phyloP scores from a whole-genome alignment of 2,888 invertebrate genomes.

The Callyntrura guangdongensis region DNA sequence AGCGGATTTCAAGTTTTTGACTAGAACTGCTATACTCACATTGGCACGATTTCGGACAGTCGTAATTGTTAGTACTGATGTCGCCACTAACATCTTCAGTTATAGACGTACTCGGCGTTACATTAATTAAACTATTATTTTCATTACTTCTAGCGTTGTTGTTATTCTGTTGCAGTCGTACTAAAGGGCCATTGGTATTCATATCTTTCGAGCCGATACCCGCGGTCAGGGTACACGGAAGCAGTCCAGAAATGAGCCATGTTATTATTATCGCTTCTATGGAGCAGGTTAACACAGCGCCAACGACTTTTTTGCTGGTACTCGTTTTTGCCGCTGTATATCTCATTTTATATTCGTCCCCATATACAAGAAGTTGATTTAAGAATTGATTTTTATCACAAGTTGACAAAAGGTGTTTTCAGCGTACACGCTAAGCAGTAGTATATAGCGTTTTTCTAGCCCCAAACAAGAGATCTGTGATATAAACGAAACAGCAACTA shows the following conservation, averaged over 20 bases:
- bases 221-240: slow-evolving; percentile 59
- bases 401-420: neutral
- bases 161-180: neutral
- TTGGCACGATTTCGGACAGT: slow-evolving; percentile 75
- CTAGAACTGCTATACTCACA: slow-evolving; percentile 77
- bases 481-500: neutral
- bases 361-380: slow-evolving; percentile 12
- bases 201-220: slow-evolving; percentile 54
- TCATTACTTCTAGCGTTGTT: neutral
- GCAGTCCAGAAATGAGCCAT: slow-evolving; percentile 67
- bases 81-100: neutral
- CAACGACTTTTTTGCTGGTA: slow-evolving; percentile 12
- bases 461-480: slow-evolving; percentile 7
- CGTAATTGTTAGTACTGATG: slow-evolving; percentile 32
- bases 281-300: neutral
- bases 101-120: neutral
- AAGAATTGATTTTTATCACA: slow-evolving; percentile 1
- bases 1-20: slow-evolving; percentile 74
- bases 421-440: too few species aligned
- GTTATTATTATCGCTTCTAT: slow-evolving; percentile 39
- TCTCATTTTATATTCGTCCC: slow-evolving; percentile 53
- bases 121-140: neutral
- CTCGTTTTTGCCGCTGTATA: slow-evolving; percentile 59
- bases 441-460: neutral
- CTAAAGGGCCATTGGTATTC: slow-evolving; percentile 26